Base-by-base conservation (phyloP, 2,888 invertebrate species). In the Thyatira batis region DNA sequence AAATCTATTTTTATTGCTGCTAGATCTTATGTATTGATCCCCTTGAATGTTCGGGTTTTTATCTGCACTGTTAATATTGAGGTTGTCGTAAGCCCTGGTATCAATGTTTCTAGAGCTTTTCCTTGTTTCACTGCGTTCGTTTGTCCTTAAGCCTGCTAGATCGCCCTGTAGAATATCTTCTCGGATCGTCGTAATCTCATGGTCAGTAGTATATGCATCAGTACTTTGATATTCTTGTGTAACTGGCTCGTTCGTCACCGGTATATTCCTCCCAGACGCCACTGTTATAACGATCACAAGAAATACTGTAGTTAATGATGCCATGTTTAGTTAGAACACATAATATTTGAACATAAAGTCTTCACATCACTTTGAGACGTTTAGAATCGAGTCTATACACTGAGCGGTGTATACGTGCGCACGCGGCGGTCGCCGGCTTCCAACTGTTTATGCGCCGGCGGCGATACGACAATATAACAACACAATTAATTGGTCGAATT, bases 401-500 rank as follows among this genome's bases (percentile, higher is more conserved):
- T 2, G 10, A 46, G n/a, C 23, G 23, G 25, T 8, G n/a, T 6
- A 1, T 17, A 27, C 28, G 48, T 48, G 43, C 43, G 50, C 50
- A 11, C 27, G 50, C 33, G 50, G 25, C 50, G 50, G 23, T 6
- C 43, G 50, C 50, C 44, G 11, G 44, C 43, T 13, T 27, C 43
- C 13, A 25, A 44, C 50, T 23, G 25, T 25, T 25, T 44, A 27
- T 25, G 39, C 39, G 20, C 11, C 33, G n/a, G 23, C 17, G 50
- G 20, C 44, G 20, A 25, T 27, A 17, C 43, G 25, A 8, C n/a
- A 39, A 28, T 25, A 20, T 27, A 25, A 50, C 46, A 43, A 25
- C 25, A 21, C 11, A 28, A 49, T 45, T 45, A 30, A 49, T 49
- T 44, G 25, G 8, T 27, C 27, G 11, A 48, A 48, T 27, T 27